phyloP scores from a whole-genome alignment of 1,140 invertebrate genomes.

The Vollenhovia emeryi region DNA sequence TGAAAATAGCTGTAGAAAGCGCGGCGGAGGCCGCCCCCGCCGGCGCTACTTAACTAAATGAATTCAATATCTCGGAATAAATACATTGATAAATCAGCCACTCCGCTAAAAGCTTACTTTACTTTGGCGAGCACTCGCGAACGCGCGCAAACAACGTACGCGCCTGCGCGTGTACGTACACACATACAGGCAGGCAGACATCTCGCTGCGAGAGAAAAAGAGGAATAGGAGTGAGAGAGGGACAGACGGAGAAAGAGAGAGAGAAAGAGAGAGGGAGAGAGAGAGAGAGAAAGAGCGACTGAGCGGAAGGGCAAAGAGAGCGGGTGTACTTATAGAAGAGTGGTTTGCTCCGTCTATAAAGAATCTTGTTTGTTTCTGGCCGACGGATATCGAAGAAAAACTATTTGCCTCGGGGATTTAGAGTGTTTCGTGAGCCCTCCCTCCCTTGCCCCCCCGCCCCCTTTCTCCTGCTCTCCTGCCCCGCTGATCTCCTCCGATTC shows the following conservation, averaged over 20 bases:
- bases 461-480: not conserved
- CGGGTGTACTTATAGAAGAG: conserved; percentile 81
- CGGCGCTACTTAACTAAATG: conserved; percentile 84
- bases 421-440: conserved; percentile 69
- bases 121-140: conserved; percentile 82
- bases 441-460: not conserved
- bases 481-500: conserved; percentile 4
- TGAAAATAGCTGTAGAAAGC: conserved; percentile 75
- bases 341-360: conserved; percentile 82
- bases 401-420: conserved; percentile 81
- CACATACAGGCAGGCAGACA: conserved; percentile 14
- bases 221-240: not conserved
- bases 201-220: conserved; percentile 32
- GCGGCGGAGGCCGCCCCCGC: conserved; percentile 61
- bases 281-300: conserved; percentile 12
- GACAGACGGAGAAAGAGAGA: not conserved
- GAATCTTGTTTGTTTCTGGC: conserved; percentile 84
- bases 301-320: conserved; percentile 64
- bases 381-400: conserved; percentile 81
- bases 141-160: conserved; percentile 81
- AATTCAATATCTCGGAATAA: conserved; percentile 86
- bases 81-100: conserved; percentile 86
- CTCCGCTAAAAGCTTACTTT: conserved; percentile 85
- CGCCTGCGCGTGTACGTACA: conserved; percentile 55
- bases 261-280: conserved; percentile 7